These are phyloP conservation scores for Tympanuchus pallidicinctus DNA, from an alignment of 2,113 vertebrate species.

Conservation along the genomic window DNA sequence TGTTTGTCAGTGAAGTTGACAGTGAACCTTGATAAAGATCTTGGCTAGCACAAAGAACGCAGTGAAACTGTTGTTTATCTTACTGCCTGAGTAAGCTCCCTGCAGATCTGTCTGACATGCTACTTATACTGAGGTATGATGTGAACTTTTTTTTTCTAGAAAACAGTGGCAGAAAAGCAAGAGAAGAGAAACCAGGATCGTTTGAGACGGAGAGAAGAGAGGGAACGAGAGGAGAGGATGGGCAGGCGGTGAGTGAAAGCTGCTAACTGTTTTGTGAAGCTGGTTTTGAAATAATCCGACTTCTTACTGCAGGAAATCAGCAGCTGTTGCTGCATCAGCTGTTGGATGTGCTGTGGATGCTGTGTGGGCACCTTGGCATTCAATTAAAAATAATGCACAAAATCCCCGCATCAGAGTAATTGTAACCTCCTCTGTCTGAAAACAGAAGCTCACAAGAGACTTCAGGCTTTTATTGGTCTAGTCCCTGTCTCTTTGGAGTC, in stretches of 20 bases:
- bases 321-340: neutral
- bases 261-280: neutral
- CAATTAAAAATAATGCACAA: neutral
- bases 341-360: neutral
- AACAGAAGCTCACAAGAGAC: neutral
- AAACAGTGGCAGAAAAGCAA: conserved; percentile 96
- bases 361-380: neutral
- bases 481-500: neutral
- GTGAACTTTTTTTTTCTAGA: conserved; percentile 76
- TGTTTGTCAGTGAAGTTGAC: neutral
- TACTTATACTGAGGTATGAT: neutral
- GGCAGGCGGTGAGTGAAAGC: conserved; percentile 74
- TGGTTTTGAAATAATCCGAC: neutral
- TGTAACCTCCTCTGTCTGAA: neutral
- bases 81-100: neutral
- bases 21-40: neutral
- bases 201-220: conserved; percentile 92
- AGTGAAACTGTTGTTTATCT: neutral
- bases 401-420: neutral
- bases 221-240: conserved; percentile 93
- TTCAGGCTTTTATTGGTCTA: neutral
- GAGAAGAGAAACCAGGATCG: conserved; percentile 97
- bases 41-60: neutral
- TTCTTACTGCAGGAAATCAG: neutral
- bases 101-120: neutral